Conservation (phyloP, 2,888 invertebrate genomes). For the Neoitamus cyanurus region DNA sequence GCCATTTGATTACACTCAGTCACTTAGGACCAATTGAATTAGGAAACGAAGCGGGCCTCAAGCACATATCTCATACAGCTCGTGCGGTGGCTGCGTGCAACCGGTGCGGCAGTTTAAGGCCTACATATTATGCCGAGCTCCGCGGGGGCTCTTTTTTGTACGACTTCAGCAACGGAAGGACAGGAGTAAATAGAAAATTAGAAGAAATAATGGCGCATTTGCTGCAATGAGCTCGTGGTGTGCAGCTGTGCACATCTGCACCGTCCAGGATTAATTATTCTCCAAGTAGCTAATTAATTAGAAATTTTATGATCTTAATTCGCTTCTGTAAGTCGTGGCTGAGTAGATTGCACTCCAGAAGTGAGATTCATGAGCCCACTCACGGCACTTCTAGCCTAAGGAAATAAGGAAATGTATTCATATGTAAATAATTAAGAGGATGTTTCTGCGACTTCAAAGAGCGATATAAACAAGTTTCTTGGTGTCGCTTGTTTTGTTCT, state of each 20-base stretch:
- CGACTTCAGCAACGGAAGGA: background rate
- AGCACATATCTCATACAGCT: background rate
- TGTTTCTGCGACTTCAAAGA: background rate
- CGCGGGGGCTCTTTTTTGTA: background rate
- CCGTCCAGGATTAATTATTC: background rate
- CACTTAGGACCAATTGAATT: conserved; percentile 17
- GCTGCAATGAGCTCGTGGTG: background rate
- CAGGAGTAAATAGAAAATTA: background rate
- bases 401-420: background rate
- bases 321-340: background rate
- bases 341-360: background rate
- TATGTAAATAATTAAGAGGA: background rate
- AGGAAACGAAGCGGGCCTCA: background rate
- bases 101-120: background rate
- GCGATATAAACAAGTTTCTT: background rate
- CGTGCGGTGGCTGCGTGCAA: background rate
- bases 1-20: conserved; percentile 8
- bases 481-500: background rate
- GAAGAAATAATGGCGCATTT: background rate
- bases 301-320: background rate
- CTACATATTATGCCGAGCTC: background rate
- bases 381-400: background rate
- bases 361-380: background rate
- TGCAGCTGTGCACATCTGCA: conserved; percentile 5
- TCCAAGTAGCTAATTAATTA: background rate